phyloP scores from a whole-genome alignment of 2,113 vertebrate genomes.

The Nothocercus nigrocapillus region DNA sequence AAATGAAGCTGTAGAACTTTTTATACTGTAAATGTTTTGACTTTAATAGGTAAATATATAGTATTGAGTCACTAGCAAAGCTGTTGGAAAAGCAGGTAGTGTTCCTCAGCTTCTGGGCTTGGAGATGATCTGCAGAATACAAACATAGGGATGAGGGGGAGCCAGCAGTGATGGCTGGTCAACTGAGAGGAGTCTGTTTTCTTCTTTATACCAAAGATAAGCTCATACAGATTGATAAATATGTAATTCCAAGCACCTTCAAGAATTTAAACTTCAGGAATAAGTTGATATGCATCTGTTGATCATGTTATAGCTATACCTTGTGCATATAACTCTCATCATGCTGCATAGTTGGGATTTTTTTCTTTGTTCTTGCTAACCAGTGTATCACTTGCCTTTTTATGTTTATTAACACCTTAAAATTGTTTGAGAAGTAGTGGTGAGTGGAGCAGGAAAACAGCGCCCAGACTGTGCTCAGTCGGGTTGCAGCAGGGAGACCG shows the following conservation, averaged over 20 bases:
- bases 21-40: neutral
- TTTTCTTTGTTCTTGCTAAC: neutral
- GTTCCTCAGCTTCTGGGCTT: neutral
- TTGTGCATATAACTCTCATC: neutral
- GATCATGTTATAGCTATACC: neutral
- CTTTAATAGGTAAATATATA: neutral
- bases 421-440: neutral
- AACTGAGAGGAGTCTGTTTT: neutral
- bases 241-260: neutral
- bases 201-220: neutral
- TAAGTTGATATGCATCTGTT: neutral
- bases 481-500: neutral
- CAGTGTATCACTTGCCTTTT: neutral
- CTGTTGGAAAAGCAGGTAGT: neutral
- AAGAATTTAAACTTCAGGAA: neutral
- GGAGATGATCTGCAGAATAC: neutral
- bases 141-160: neutral
- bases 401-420: neutral
- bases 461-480: neutral
- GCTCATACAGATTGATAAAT: neutral
- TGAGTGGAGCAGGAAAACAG: neutral
- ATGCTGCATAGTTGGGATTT: neutral
- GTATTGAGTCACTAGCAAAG: neutral
- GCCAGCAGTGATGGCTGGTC: rapidly evolving
- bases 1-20: neutral